phyloP scores from a whole-genome alignment of 2,888 invertebrate genomes.

The Drosophila neoperkinsi region DNA sequence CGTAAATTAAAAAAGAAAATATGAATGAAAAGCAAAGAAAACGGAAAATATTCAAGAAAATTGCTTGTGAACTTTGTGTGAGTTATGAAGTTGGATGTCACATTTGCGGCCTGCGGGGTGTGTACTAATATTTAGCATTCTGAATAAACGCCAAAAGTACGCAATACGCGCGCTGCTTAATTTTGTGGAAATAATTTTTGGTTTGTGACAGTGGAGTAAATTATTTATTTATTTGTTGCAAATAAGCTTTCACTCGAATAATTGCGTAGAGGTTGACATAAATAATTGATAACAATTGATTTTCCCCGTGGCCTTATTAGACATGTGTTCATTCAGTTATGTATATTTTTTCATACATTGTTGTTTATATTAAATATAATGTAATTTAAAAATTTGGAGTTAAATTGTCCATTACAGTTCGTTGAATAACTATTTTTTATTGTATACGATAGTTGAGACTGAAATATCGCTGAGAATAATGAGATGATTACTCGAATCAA shows the following conservation, averaged over 20 bases:
- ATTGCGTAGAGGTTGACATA: constrained; percentile 19
- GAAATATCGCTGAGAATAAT: not conserved
- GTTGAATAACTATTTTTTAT: not conserved
- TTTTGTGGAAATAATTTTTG: constrained; percentile 58
- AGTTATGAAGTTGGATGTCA: constrained; percentile 61
- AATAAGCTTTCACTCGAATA: constrained; percentile 17
- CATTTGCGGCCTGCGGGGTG: constrained; percentile 7
- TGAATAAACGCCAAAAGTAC: constrained; percentile 27
- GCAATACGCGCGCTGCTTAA: constrained; percentile 48
- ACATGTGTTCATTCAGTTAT: not conserved
- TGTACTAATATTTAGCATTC: constrained; percentile 32
- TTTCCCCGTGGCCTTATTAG: constrained; percentile 3
- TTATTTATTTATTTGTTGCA: constrained; percentile 34
- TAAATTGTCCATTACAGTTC: not conserved
- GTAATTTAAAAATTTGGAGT: constrained; percentile 14
- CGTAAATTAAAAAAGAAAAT: constrained; percentile 59
- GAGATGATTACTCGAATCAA: not conserved
- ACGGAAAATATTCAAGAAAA: constrained; percentile 44
- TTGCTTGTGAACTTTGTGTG: constrained; percentile 56
- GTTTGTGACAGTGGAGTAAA: constrained; percentile 7
- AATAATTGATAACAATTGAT: constrained; percentile 37
- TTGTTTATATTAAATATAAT: not conserved
- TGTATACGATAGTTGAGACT: not conserved
- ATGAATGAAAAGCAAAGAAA: constrained; percentile 25
- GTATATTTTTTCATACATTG: not conserved